phyloP scores from a whole-genome alignment of 2,888 invertebrate species.

The Sarcophaga carnaria region DNA sequence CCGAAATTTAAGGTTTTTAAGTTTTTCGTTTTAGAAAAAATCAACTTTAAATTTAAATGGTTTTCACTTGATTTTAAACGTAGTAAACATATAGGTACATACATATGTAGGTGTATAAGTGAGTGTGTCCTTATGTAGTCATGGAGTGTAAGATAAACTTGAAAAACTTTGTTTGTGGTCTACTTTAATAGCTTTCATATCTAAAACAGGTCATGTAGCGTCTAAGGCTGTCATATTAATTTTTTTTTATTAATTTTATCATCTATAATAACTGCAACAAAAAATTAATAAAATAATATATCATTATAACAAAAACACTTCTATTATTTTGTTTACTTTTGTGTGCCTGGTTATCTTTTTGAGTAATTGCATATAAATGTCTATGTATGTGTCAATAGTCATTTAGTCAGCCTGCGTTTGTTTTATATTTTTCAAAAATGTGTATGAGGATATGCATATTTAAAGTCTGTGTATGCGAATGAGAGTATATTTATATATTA shows the following conservation, averaged over 20 bases:
- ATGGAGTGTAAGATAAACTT: not conserved
- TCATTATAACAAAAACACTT: not conserved
- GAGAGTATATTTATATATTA: not conserved
- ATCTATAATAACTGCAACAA: not conserved
- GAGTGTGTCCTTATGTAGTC: too few species aligned
- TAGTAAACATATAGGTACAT: too few species aligned
- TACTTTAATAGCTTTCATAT: not conserved
- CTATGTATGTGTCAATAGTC: too few species aligned
- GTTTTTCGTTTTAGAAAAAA: too few species aligned
- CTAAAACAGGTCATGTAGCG: too few species aligned
- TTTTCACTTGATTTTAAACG: too few species aligned
- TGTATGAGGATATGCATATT: not conserved
- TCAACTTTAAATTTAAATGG: too few species aligned
- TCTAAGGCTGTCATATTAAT: not conserved
- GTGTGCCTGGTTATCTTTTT: constrained; percentile 1
- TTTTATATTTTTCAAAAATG: not conserved
- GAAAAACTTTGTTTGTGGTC: not conserved
- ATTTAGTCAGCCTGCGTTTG: too few species aligned
- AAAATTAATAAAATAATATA: too few species aligned
- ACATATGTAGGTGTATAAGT: too few species aligned
- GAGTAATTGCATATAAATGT: not conserved
- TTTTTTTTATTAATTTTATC: not conserved
- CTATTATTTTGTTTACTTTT: constrained; percentile 27
- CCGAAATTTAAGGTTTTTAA: too few species aligned
- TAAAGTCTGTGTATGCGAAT: not conserved